phyloP scores from a whole-genome alignment of 2,797 vertebrate genomes.

The Pangasius mekongensis region DNA sequence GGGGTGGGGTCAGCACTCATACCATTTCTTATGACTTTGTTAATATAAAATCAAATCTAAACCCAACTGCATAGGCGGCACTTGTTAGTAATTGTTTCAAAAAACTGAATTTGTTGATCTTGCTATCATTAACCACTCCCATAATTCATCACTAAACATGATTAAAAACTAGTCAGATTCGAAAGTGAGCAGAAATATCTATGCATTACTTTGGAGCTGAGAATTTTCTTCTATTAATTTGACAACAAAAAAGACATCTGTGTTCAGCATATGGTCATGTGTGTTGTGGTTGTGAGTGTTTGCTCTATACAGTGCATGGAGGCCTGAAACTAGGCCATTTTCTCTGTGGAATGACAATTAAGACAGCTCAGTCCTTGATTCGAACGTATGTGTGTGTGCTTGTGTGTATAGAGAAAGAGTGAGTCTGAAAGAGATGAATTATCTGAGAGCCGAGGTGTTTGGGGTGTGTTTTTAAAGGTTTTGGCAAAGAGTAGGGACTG shows the following conservation, averaged over 20 bases:
- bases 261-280: conserved; percentile 6
- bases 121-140: neutral
- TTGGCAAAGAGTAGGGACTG: conserved; percentile 57
- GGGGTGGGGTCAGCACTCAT: neutral
- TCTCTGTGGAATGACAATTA: conserved; percentile 93
- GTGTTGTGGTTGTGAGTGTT: conserved; percentile 64
- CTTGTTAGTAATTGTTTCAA: neutral
- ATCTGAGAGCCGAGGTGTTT: conserved; percentile 33
- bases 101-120: neutral
- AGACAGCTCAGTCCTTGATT: conserved; percentile 74
- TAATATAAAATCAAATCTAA: neutral
- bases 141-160: neutral
- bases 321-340: conserved; percentile 89
- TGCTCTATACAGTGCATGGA: conserved; percentile 53
- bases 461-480: conserved; percentile 43
- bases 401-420: conserved; percentile 17
- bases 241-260: neutral
- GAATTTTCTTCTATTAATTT: neutral
- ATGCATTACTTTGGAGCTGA: neutral
- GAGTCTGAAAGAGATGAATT: conserved; percentile 32
- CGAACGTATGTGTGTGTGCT: conserved; percentile 55
- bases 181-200: neutral
- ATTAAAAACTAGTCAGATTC: neutral
- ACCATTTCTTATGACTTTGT: neutral
- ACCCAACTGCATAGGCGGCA: neutral